These are phyloP conservation scores for Haliaeetus leucogaster DNA, from an alignment of 2,113 vertebrate species.

Conservation along the genomic window DNA sequence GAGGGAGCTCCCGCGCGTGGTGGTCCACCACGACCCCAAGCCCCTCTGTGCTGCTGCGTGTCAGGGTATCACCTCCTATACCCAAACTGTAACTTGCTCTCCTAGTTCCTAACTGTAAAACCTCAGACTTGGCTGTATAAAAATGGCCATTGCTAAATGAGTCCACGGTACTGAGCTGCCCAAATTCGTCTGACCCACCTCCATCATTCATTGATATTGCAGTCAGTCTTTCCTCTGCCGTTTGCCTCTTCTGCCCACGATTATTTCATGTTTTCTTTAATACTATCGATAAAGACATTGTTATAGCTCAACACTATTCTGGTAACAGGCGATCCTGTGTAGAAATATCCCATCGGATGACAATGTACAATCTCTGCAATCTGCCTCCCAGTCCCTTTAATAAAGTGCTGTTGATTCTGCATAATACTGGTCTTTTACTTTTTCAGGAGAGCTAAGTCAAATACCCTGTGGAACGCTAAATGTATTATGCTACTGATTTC, in stretches of 20 bases:
- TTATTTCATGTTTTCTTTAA: background rate
- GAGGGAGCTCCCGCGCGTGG: background rate
- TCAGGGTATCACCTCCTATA: background rate
- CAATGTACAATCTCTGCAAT: background rate
- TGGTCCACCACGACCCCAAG: no score
- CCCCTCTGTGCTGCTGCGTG: background rate
- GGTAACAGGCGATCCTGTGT: background rate
- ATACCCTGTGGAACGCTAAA: background rate
- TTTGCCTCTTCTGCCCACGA: background rate
- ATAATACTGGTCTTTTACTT: background rate
- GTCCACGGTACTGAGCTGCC: fast-evolving
- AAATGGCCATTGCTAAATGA: background rate
- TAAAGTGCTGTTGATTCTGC: background rate
- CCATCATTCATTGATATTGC: background rate
- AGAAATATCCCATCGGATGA: background rate
- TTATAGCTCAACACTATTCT: background rate
- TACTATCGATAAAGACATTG: background rate
- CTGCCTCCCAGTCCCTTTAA: background rate
- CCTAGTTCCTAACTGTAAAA: fast-evolving
- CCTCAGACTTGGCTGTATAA: background rate
- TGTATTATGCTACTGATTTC: background rate
- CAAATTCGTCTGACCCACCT: background rate
- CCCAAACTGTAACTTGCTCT: background rate
- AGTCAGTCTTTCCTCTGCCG: background rate
- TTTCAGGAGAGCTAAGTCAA: background rate